A percentile compares a stretch with the other conserved stretches of the same genome.
These are phyloP conservation scores for human DNA, from an alignment of 2,113 vertebrate species.

Conservation along the genomic window DNA sequence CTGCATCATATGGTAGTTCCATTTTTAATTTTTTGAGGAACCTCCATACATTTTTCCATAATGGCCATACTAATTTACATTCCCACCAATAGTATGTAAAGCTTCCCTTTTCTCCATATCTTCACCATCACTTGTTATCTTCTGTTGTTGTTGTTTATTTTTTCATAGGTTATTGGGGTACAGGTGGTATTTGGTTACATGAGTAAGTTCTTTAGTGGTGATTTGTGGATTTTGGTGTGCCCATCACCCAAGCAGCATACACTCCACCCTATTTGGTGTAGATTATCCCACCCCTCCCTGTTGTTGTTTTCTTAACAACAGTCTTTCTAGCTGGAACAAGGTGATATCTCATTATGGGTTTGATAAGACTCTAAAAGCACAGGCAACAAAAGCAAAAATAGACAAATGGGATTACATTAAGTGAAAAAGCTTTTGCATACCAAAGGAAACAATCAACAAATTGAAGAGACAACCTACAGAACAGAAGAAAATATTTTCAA, in stretches of 20 bases:
- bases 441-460: background rate
- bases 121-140: background rate
- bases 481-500: background rate
- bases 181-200: no score
- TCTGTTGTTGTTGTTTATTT: background rate
- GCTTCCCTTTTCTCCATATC: background rate
- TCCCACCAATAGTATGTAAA: background rate
- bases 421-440: background rate
- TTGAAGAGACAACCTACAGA: background rate
- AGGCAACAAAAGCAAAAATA: background rate
- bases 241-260: no score
- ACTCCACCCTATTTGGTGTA: no score
- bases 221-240: no score
- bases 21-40: background rate
- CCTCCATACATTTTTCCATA: background rate
- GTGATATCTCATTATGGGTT: background rate
- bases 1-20: background rate
- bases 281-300: no score
- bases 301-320: background rate
- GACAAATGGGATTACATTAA: background rate
- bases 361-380: background rate
- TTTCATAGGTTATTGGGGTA: no score
- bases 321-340: background rate
- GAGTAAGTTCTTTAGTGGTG: no score
- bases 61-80: background rate